Evolutionary conservation across 2,113 vertebrate genomes (phyloP), one percentile per base, ranked within the genome.

Genomic region (Procavia capensis): DNA sequence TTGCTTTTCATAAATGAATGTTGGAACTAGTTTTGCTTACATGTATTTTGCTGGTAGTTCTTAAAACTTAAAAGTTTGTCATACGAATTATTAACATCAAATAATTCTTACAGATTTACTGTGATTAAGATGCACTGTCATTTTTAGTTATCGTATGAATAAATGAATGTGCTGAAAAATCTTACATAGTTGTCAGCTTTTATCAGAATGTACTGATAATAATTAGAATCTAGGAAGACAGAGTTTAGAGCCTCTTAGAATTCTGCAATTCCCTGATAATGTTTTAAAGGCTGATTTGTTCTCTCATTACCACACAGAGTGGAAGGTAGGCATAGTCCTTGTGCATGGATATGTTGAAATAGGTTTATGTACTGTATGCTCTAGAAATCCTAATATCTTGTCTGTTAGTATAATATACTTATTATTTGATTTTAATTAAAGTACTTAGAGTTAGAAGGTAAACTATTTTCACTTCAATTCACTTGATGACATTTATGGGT

Each of bases 51-150:
- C 10, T 94, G 70, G 13, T 86, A 36, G 25, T 54, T 80, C 43
- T 92, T 93, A 72, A 88, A 68, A 91, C 9, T 90, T 89, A 93
- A 78, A 85, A 81, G 78, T 78, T 90, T 95, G 39, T 88, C 63
- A 72, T 63, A 72, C 66, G 22, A 92, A 85, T 88, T 87, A 88
- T 70, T 74, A 84, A 41, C 11, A 90, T 79, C 11, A 85, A 96
- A 45, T 88, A 86, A 89, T 95, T 78, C 39, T 88, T 72, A 47
- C 8, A 85, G 47, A 64, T 94, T 89, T 88, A 74, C 92, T 66
- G 34, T 84, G 36, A 47, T 39, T 17, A 91, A 85, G 63, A 80
- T 47, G 9, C 8, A 72, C 31, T 85, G 27, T 84, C 61, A 84
- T 27, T 94, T 96, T 93, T 80, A 64, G 31, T 94, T 90, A 68